Evolutionary conservation across 2,113 vertebrate genomes (phyloP).

Genomic region (Tachysurus fulvidraco): DNA sequence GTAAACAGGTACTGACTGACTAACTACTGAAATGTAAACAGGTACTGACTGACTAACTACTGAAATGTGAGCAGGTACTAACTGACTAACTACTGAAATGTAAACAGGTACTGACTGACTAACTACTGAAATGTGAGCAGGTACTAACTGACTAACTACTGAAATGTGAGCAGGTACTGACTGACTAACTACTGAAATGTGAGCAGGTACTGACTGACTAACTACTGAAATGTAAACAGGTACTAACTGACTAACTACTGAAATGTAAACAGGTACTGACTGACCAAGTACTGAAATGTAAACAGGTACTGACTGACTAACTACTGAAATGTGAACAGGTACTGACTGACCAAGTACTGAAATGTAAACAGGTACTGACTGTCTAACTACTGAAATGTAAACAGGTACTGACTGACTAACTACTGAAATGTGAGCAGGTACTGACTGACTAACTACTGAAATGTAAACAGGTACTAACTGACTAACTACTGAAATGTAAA

Average conservation of each 20-base stretch:
- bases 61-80: not conserved
- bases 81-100: not conserved
- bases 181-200: not conserved
- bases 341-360: not conserved
- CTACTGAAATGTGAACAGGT: not conserved
- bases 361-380: not conserved
- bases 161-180: not conserved
- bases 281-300: not conserved
- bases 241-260: not conserved
- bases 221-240: not conserved
- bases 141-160: not conserved
- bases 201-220: not conserved
- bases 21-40: not conserved
- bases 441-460: not conserved
- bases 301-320: not conserved
- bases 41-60: not conserved
- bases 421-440: not conserved
- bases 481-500: not conserved
- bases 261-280: not conserved
- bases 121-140: no score
- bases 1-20: no score
- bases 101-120: not conserved
- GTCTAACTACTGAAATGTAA: not conserved
- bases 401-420: not conserved
- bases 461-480: not conserved